A percentile compares a stretch with the other conserved stretches of the same genome.
These are phyloP conservation scores for Smittia aterrima DNA, from an alignment of 2,888 invertebrate species.

Conservation along the genomic window DNA sequence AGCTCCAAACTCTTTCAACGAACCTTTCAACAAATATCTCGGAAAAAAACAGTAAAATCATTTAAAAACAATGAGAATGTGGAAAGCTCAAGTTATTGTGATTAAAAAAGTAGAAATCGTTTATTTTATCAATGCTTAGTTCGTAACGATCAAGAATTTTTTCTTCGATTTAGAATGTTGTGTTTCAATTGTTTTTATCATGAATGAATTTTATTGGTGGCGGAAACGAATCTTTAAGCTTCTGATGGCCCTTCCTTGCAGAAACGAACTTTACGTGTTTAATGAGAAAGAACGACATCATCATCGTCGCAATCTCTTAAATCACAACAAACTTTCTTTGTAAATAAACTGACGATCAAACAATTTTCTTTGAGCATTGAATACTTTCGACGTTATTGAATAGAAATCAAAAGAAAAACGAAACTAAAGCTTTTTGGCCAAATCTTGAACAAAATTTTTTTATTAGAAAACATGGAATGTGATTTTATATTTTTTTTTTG, in stretches of 20 bases:
- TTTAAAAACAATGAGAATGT: background rate
- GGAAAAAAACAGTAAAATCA: too few species aligned
- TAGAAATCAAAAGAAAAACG: background rate
- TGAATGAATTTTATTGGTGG: slow-evolving; percentile 14
- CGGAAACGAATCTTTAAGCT: background rate
- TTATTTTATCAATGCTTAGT: slow-evolving; percentile 4
- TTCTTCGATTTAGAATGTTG: background rate
- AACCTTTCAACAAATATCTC: too few species aligned
- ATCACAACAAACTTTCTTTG: background rate
- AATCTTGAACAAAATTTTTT: slow-evolving; percentile 1
- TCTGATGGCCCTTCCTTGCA: too few species aligned
- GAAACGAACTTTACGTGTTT: too few species aligned
- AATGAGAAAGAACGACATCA: too few species aligned
- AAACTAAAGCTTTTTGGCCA: slow-evolving; percentile 28
- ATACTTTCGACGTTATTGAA: background rate
- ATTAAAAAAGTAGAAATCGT: slow-evolving; percentile 40
- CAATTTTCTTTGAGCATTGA: too few species aligned
- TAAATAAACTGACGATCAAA: background rate
- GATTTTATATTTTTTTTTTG: background rate
- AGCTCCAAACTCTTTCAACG: too few species aligned
- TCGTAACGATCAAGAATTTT: background rate
- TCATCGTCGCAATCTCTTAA: background rate
- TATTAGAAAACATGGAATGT: background rate
- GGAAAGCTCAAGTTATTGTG: slow-evolving; percentile 42
- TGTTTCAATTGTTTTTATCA: background rate